Conservation (phyloP, 2,113 vertebrate genomes). For the Sinosuthora webbiana region DNA sequence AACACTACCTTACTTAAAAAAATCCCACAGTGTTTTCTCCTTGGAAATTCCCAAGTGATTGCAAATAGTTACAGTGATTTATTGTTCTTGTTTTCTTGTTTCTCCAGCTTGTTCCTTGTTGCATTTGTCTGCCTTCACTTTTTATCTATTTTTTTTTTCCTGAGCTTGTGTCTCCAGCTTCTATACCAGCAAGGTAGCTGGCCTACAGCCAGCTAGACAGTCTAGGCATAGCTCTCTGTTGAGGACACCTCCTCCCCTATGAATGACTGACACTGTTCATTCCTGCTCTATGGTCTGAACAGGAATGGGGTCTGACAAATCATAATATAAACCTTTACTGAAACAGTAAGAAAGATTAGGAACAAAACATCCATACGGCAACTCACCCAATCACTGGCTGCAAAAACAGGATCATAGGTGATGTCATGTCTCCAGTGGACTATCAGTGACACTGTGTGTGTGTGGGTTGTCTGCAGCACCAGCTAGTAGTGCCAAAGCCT, state of each 20-base stretch:
- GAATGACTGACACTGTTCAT: neutral
- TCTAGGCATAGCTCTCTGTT: neutral
- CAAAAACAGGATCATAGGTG: neutral
- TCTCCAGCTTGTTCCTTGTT: neutral
- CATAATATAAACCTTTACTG: neutral
- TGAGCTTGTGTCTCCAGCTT: neutral
- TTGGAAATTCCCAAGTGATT: neutral
- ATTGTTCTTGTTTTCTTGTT: neutral
- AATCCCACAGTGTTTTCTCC: neutral
- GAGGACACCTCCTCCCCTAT: fast-evolving
- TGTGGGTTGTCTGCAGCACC: neutral
- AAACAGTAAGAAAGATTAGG: neutral
- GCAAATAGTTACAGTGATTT: neutral
- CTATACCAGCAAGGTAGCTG: neutral
- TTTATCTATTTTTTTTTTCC: neutral
- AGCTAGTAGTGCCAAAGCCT: neutral
- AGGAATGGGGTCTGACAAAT: neutral
- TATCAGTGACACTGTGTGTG: neutral
- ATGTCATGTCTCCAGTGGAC: neutral
- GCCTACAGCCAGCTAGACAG: neutral
- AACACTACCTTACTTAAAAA: neutral
- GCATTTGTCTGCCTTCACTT: neutral
- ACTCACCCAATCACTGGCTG: neutral
- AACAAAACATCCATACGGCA: neutral
- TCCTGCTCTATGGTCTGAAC: neutral